Conservation (phyloP, 2,113 vertebrate genomes). For the Pagrus major region DNA sequence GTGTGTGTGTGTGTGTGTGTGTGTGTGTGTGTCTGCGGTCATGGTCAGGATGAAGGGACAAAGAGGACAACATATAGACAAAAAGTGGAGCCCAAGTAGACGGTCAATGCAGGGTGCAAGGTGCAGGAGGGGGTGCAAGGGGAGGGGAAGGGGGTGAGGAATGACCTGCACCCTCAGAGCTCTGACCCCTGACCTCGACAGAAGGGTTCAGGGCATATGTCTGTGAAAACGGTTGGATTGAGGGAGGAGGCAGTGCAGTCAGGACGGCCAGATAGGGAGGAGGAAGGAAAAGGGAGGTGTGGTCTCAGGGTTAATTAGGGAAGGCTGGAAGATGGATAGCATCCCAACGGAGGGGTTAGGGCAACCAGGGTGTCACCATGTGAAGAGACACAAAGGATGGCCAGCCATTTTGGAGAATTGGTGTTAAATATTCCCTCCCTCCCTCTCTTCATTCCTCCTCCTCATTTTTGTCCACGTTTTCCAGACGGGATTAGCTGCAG, state of each 20-base stretch:
- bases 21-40: slow-evolving; percentile 8
- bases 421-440: slow-evolving; percentile 10
- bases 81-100: slow-evolving; percentile 10
- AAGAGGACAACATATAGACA: slow-evolving; percentile 42
- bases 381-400: slow-evolving; percentile 47
- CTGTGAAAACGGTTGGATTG: slow-evolving; percentile 48
- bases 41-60: slow-evolving; percentile 44
- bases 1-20: neutral
- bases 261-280: slow-evolving; percentile 41
- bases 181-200: slow-evolving; percentile 68
- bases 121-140: slow-evolving; percentile 26
- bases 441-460: neutral
- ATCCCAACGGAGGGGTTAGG: slow-evolving; percentile 49
- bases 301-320: slow-evolving; percentile 55
- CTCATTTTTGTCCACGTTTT: slow-evolving; percentile 8
- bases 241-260: slow-evolving; percentile 19
- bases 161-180: slow-evolving; percentile 65
- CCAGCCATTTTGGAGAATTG: slow-evolving; percentile 31
- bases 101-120: slow-evolving; percentile 44
- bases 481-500: slow-evolving; percentile 4
- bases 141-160: slow-evolving; percentile 32
- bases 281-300: slow-evolving; percentile 37
- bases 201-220: slow-evolving; percentile 35
- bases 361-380: slow-evolving; percentile 39
- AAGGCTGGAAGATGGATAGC: slow-evolving; percentile 71